Conservation (phyloP, 37 sponge, comb jelly and placozoan species). For the Halichondria panicea region DNA sequence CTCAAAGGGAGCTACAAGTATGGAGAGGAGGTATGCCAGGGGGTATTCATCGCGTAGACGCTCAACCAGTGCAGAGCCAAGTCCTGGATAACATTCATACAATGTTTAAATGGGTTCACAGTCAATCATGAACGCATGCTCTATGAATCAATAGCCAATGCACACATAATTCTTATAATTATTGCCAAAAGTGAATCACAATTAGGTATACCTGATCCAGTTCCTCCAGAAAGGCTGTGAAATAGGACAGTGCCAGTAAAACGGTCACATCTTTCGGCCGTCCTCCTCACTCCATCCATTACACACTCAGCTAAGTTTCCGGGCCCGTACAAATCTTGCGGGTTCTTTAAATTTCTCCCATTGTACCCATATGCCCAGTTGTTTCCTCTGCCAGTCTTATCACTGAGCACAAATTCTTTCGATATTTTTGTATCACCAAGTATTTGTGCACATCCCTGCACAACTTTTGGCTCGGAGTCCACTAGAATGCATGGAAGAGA, state of each 20-base stretch:
- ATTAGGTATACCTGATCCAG: slow-evolving; percentile 73
- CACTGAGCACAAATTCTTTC: slow-evolving; percentile 19
- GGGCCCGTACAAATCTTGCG: no score
- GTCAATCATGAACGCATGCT: neutral
- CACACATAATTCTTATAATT: neutral
- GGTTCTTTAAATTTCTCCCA: slow-evolving; percentile 13
- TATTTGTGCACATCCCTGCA: neutral
- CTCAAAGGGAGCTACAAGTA: slow-evolving; percentile 74
- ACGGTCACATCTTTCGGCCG: slow-evolving; percentile 67
- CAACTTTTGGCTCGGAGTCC: slow-evolving; percentile 71
- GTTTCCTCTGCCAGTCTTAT: slow-evolving; percentile 70
- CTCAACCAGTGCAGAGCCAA: slow-evolving; percentile 73
- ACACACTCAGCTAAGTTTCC: no score
- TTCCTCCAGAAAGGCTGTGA: slow-evolving; percentile 89
- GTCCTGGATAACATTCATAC: slow-evolving; percentile 21
- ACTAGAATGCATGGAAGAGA: slow-evolving; percentile 57
- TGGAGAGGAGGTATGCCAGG: slow-evolving; percentile 43
- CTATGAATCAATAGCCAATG: neutral
- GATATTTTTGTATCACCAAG: neutral
- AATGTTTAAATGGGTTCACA: neutral
- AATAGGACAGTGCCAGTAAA: slow-evolving; percentile 62
- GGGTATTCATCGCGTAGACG: slow-evolving; percentile 65
- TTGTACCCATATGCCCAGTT: slow-evolving; percentile 86
- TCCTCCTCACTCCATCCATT: slow-evolving; percentile 49
- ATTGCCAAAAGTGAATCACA: neutral